Percentiles rank a stretch among this genome's conserved stretches.
Conservation (phyloP, 2,113 vertebrate genomes). For the Catharus fuscescens region DNA sequence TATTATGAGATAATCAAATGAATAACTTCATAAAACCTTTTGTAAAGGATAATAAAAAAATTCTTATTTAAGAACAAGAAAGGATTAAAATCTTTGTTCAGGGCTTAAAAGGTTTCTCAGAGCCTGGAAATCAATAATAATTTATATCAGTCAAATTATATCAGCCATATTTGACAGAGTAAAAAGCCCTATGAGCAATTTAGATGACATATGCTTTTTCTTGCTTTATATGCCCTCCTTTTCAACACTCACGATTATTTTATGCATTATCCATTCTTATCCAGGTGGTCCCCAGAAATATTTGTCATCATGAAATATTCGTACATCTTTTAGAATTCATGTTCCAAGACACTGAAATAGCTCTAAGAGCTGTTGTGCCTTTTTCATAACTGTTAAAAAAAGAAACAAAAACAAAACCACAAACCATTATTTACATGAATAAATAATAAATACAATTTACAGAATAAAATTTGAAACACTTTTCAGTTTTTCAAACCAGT, state of each 20-base stretch:
- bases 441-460: background rate
- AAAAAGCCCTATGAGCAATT: background rate
- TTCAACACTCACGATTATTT: background rate
- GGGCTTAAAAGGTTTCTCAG: background rate
- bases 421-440: background rate
- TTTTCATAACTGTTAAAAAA: background rate
- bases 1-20: background rate
- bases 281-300: background rate
- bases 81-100: background rate
- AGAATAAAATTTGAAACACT: background rate
- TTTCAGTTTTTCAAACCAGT: background rate
- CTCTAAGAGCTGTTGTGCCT: background rate
- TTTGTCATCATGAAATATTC: background rate
- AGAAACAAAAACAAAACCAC: background rate
- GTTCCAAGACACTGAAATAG: background rate
- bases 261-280: background rate
- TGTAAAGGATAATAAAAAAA: background rate
- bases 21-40: slow-evolving; percentile 6
- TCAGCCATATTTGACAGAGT: background rate
- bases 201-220: background rate
- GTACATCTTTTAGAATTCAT: background rate
- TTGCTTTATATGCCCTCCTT: background rate
- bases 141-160: background rate
- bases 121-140: slow-evolving; percentile 7
- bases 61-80: background rate